Evolutionary conservation across 2,888 invertebrate genomes (phyloP).

Genomic region (Tetheella fluctuosa): DNA sequence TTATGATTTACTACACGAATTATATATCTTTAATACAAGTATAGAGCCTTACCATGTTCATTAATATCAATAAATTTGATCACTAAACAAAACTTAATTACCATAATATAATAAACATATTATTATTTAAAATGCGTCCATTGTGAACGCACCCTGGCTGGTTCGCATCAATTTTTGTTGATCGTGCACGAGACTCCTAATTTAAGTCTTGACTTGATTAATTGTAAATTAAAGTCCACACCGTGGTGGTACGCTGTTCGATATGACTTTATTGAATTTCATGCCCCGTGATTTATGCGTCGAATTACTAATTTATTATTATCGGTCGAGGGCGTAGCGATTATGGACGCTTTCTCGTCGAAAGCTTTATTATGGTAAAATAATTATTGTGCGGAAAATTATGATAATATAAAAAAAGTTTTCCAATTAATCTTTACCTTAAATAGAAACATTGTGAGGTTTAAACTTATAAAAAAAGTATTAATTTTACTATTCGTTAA

Average conservation of each 20-base stretch:
- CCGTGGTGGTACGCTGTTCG: slow-evolving; percentile 69
- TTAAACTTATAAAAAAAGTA: background rate
- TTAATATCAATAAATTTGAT: background rate
- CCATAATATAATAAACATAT: background rate
- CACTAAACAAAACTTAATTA: slow-evolving; percentile 1
- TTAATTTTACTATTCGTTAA: background rate
- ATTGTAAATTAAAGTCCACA: slow-evolving; percentile 81
- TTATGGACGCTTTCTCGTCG: slow-evolving; percentile 46
- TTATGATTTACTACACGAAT: background rate
- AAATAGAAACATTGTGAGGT: background rate
- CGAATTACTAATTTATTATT: slow-evolving; percentile 75
- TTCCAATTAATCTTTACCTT: background rate
- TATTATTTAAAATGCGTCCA: slow-evolving; percentile 4
- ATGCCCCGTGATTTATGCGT: slow-evolving; percentile 74
- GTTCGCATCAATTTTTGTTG: slow-evolving; percentile 61
- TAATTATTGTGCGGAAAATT: slow-evolving; percentile 12
- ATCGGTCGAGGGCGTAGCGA: slow-evolving; percentile 41
- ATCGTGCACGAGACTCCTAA: slow-evolving; percentile 71
- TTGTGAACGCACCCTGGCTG: slow-evolving; percentile 15
- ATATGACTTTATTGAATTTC: slow-evolving; percentile 84
- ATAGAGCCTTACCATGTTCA: background rate
- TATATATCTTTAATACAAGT: background rate
- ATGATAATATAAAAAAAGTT: background rate
- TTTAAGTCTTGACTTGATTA: slow-evolving; percentile 75
- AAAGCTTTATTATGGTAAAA: slow-evolving; percentile 17